A percentile compares a stretch with the other conserved stretches of the same genome.
Conservation (phyloP, 2,797 vertebrate species). For the Streptopelia turtur region DNA sequence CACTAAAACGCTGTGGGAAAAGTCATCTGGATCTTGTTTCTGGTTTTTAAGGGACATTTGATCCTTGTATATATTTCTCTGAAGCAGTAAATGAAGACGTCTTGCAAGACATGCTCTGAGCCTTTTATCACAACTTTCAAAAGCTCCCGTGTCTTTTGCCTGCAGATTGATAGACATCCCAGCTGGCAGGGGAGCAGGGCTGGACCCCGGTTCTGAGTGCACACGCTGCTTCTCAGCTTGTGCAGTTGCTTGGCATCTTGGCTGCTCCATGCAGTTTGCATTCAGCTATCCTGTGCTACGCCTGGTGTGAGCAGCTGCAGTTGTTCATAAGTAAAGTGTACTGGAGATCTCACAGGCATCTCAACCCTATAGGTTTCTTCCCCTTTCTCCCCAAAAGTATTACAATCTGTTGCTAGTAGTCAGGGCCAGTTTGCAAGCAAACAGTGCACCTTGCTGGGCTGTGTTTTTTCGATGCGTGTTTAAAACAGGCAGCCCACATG, state of each 20-base stretch:
- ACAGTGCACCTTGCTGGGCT: not conserved
- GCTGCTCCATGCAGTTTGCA: not conserved
- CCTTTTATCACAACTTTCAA: fast-evolving
- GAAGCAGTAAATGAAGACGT: not conserved
- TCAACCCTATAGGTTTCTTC: not conserved
- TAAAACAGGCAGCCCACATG: too few species aligned
- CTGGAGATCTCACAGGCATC: not conserved
- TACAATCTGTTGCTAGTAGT: not conserved
- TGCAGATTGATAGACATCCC: not conserved
- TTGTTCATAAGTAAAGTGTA: not conserved
- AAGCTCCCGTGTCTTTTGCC: not conserved
- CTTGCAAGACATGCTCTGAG: not conserved
- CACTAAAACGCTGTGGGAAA: not conserved
- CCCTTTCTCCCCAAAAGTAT: not conserved
- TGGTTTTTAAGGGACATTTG: not conserved
- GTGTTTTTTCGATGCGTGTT: not conserved
- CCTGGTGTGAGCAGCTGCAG: not conserved
- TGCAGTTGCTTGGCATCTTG: not conserved
- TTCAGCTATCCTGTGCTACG: not conserved
- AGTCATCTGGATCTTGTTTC: not conserved
- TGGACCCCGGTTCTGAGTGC: not conserved
- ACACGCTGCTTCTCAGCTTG: not conserved
- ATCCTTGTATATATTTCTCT: not conserved
- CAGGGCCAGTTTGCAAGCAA: not conserved
- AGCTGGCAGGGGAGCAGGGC: not conserved